Evolutionary conservation across 2,888 invertebrate species (phyloP).

Genomic region (Girardia tigrina): DNA sequence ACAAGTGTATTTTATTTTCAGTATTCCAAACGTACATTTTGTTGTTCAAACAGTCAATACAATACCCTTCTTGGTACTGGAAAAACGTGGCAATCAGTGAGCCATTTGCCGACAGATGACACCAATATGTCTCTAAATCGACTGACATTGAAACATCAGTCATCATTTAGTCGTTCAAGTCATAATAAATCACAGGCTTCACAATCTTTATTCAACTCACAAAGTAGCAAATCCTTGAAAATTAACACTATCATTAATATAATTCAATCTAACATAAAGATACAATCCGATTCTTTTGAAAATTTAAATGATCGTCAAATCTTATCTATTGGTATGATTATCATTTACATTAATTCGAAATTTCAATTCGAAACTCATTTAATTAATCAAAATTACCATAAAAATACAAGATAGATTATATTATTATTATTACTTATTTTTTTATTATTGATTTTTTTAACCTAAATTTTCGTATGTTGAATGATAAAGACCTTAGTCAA

Average conservation of each 20-base stretch:
- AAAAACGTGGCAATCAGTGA: not conserved
- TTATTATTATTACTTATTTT: no score
- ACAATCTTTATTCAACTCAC: not conserved
- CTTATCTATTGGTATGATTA: not conserved
- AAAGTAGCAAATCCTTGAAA: slow-evolving; percentile 2
- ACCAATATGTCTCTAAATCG: not conserved
- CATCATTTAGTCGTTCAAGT: not conserved
- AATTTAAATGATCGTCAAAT: not conserved
- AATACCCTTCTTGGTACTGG: not conserved
- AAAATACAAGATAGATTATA: no score
- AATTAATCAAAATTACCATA: no score
- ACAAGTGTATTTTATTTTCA: not conserved
- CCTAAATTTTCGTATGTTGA: no score
- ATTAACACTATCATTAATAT: slow-evolving; percentile 7
- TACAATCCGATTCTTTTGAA: not conserved
- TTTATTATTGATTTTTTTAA: no score
- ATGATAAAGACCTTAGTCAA: no score
- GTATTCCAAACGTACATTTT: not conserved
- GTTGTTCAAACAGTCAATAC: not conserved
- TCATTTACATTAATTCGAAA: no score
- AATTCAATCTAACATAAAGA: not conserved
- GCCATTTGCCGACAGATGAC: not conserved
- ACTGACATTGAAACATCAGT: not conserved
- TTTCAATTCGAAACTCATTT: no score
- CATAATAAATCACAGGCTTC: not conserved